Evolutionary conservation across 1,140 invertebrate genomes (phyloP).

Genomic region (Drosophila obscura): DNA sequence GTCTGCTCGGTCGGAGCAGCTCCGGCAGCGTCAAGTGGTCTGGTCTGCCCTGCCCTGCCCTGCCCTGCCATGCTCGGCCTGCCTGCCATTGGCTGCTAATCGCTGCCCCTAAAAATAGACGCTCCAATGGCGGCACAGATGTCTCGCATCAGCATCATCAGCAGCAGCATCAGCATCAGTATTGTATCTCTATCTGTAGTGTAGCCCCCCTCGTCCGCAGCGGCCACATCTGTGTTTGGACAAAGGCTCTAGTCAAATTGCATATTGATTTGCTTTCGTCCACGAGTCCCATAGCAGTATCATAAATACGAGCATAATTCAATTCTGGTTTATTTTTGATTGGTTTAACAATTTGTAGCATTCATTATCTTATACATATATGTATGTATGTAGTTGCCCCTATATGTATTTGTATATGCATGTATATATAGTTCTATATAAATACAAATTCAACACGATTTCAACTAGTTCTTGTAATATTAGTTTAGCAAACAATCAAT

Average conservation of each 20-base stretch:
- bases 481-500: constrained; percentile 34
- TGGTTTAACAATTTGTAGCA: constrained; percentile 78
- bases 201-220: too few species aligned
- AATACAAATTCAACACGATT: constrained; percentile 75
- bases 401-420: constrained; percentile 42
- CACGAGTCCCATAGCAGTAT: constrained; percentile 1
- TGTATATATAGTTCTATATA: constrained; percentile 42
- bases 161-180: constrained; percentile 4
- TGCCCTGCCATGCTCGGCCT: constrained; percentile 7
- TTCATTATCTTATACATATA: constrained; percentile 44
- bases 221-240: constrained; percentile 26
- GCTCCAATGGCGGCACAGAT: constrained; percentile 72
- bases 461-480: constrained; percentile 32
- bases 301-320: constrained; percentile 21
- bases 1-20: constrained; percentile 26
- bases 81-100: constrained; percentile 80
- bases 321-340: constrained; percentile 52
- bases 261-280: constrained; percentile 34
- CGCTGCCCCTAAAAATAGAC: constrained; percentile 67
- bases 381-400: constrained; percentile 41
- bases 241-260: constrained; percentile 19
- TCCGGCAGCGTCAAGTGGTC: constrained; percentile 65
- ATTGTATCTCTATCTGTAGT: neutral
- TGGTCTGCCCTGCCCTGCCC: constrained; percentile 4
- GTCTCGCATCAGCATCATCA: constrained; percentile 48